Conservation (phyloP, 2,888 invertebrate genomes). For the Andrena praecox region DNA sequence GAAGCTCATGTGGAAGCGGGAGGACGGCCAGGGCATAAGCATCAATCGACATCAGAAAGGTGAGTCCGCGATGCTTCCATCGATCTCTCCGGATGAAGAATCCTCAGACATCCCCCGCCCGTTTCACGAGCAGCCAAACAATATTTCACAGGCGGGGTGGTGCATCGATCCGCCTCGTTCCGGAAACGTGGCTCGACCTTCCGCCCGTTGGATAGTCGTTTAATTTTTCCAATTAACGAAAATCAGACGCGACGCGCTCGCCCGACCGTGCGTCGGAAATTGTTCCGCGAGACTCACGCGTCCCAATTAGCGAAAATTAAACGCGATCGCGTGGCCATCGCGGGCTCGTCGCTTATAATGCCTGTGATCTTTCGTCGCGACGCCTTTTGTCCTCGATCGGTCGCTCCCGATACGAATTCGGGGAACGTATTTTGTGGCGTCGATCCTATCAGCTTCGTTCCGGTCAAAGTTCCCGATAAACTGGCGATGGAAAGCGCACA, state of each 20-base stretch:
- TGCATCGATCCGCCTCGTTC: background rate
- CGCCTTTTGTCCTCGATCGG: background rate
- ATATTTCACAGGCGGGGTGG: background rate
- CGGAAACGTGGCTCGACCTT: background rate
- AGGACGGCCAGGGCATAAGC: slow-evolving; percentile 94
- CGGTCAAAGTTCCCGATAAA: too few relatives aligned
- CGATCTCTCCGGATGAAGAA: background rate
- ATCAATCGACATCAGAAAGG: slow-evolving; percentile 95
- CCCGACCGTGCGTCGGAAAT: background rate
- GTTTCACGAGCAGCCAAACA: background rate
- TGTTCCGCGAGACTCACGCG: background rate
- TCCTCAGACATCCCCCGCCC: background rate
- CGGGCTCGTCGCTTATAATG: too few relatives aligned
- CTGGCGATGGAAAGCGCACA: too few relatives aligned
- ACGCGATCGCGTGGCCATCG: background rate
- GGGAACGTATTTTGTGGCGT: too few relatives aligned
- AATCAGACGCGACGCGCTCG: slow-evolving; percentile 5
- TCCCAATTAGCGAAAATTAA: slow-evolving; percentile 31
- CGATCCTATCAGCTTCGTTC: too few relatives aligned
- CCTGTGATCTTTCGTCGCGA: background rate
- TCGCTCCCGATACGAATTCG: too few relatives aligned
- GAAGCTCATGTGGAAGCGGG: slow-evolving; percentile 96
- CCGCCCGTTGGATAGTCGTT: background rate
- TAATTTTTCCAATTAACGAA: slow-evolving; percentile 35
- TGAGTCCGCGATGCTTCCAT: slow-evolving; percentile 81